Evolutionary conservation across 2,113 vertebrate genomes (phyloP).

Genomic region (Rhinoptilus africanus): DNA sequence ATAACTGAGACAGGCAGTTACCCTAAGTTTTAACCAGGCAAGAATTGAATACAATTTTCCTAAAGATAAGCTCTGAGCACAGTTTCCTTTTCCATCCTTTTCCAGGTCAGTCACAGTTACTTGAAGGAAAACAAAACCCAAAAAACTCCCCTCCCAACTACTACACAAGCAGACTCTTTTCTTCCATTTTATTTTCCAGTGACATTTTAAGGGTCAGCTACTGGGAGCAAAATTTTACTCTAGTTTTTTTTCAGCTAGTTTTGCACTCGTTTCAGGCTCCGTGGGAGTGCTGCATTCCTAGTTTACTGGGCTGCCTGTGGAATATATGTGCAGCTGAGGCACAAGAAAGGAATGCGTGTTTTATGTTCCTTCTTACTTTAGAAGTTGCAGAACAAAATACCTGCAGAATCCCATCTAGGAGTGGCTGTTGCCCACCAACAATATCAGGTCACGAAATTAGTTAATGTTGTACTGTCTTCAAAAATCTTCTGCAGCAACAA

Average conservation of each 20-base stretch:
- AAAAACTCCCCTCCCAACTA: neutral
- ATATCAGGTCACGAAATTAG: neutral
- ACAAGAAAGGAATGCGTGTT: neutral
- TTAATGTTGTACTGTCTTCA: neutral
- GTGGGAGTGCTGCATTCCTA: neutral
- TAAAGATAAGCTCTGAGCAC: neutral
- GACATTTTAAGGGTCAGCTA: neutral
- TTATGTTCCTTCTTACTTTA: neutral
- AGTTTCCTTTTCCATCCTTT: neutral
- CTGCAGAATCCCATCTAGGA: neutral
- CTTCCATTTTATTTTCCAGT: neutral
- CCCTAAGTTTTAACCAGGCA: neutral
- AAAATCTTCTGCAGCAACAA: neutral
- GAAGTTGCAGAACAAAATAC: neutral
- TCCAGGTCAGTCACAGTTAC: neutral
- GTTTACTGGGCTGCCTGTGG: neutral
- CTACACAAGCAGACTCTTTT: neutral
- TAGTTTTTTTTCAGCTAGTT: neutral
- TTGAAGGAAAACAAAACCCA: neutral
- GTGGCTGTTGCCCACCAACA: neutral
- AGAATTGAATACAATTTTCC: neutral
- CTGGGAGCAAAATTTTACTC: neutral
- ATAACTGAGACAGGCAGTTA: neutral
- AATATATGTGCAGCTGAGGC: neutral
- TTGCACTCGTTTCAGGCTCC: neutral